Base-by-base conservation (phyloP, 2,797 vertebrate genomes). In the Sebastiscus tertius region DNA sequence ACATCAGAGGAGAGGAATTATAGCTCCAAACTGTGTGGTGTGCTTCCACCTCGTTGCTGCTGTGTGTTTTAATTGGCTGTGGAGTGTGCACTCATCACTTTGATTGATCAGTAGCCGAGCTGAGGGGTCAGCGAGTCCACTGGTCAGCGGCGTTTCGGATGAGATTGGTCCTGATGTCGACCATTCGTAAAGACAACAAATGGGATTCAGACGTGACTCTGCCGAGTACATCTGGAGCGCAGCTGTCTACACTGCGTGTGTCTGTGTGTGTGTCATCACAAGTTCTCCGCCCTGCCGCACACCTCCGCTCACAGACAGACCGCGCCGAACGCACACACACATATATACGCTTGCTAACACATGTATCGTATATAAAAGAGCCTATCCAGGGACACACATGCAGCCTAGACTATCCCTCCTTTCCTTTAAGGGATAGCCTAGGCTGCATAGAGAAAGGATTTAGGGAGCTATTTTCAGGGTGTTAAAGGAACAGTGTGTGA, bases 101-200 rank as follows among this genome's bases (percentile, higher is more conserved):
- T 88, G 89, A 92, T 70, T 88, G 88, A 94, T 93, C 82, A 59
- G 74, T 36, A 29, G 68, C 49, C 18, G 73, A 62, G 75, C 67
- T 2, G 39, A 42, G 81, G 69, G 91, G 91, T 91, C 88, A 71
- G 62, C 0, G 24, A 74, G 85, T 89, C 80, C 79, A 56, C 67
- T 64, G 91, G 89, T 93, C 89, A 88, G 83, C 9, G 14, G 24
- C 39, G 70, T 49, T 29, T 60, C 84, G 83, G 80, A 86, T 72
- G 69, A 75, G 83, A 74, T 70, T 1, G 42, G 75, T 83, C 79
- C 80, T 80, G 81, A 81, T 87, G 91, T 88, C 90, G 77, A 73
- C 83, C 79, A 74, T 87, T 87, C 90, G 86, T 84, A 89, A 89
- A 92, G 89, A 91, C 91, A 92, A 94, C 88, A 92, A 92, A 93